phyloP scores from a whole-genome alignment of 2,888 invertebrate species.

The Synanthedon myopaeformis region DNA sequence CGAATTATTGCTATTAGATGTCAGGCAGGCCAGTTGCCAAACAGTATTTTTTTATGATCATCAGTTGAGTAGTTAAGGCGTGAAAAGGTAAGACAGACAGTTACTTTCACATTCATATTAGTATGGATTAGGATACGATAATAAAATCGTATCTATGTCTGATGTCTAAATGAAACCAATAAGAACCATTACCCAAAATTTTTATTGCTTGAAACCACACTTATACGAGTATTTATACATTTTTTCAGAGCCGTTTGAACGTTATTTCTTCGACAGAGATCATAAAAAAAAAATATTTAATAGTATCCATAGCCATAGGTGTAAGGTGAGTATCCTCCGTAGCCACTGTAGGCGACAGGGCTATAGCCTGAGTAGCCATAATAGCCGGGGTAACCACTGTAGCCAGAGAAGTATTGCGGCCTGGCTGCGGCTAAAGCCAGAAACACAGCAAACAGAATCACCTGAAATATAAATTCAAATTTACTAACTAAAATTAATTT shows the following conservation, averaged over 20 bases:
- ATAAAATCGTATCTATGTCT: too few species aligned
- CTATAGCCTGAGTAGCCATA: constrained; percentile 47
- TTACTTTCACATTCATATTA: too few species aligned
- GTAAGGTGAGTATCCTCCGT: constrained; percentile 35
- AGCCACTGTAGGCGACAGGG: constrained; percentile 37
- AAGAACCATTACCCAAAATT: neutral
- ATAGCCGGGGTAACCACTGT: constrained; percentile 37
- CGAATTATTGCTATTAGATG: too few species aligned
- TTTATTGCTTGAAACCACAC: neutral
- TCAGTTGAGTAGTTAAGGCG: too few species aligned
- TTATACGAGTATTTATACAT: neutral
- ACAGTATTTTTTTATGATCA: too few species aligned
- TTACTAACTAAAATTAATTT: neutral
- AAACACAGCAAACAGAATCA: constrained; percentile 46
- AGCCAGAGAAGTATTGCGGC: constrained; percentile 40
- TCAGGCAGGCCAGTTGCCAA: too few species aligned
- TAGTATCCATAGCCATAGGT: constrained; percentile 49
- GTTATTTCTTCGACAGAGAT: neutral
- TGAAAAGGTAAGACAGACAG: too few species aligned
- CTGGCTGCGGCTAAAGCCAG: constrained; percentile 58
- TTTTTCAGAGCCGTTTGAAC: neutral
- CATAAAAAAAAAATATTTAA: constrained; percentile 11
- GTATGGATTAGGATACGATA: too few species aligned
- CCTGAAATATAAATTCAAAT: constrained; percentile 27
- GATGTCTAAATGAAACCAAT: too few species aligned